Percentiles rank a stretch among this genome's conserved stretches.
Evolutionary conservation across 2,888 invertebrate genomes (phyloP).

Genomic region (Ichneumon xanthorius): DNA sequence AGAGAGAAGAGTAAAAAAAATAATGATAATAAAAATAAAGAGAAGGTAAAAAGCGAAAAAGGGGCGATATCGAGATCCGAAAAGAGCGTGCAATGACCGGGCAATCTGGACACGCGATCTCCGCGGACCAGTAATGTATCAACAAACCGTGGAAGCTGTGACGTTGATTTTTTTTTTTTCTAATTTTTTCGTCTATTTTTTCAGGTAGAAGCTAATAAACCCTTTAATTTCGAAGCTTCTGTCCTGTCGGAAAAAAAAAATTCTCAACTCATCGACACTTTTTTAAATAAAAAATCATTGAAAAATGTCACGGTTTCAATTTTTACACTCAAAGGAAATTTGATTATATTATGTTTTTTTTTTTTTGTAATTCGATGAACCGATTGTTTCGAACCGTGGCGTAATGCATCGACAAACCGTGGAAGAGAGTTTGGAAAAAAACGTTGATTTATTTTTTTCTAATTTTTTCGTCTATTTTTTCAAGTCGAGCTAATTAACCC

Average conservation of each 20-base stretch:
- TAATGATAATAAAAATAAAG: slow-evolving; percentile 14
- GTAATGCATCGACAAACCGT: slow-evolving; percentile 55
- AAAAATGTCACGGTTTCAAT: too few relatives aligned
- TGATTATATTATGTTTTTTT: background rate
- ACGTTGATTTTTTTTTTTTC: background rate
- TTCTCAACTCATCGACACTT: too few relatives aligned
- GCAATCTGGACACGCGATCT: slow-evolving; percentile 76
- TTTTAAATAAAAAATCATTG: too few relatives aligned
- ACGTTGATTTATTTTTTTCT: background rate
- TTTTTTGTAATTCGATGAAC: background rate
- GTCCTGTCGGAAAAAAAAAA: too few relatives aligned
- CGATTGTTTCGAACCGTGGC: background rate
- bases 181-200: background rate
- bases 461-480: background rate
- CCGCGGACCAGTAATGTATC: slow-evolving; percentile 67
- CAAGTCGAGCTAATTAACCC: background rate
- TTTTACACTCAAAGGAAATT: background rate
- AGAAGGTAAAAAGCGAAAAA: slow-evolving; percentile 64
- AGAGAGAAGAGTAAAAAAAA: slow-evolving; percentile 26
- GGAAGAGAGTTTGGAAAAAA: background rate
- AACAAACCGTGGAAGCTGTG: slow-evolving; percentile 10
- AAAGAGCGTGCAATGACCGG: slow-evolving; percentile 80
- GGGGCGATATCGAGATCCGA: slow-evolving; percentile 77
- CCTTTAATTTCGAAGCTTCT: too few relatives aligned
- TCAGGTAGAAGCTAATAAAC: background rate